Evolutionary conservation across 35 echinoderm and acorn worm species (phyloP).

Genomic region (Chiridota heheva): DNA sequence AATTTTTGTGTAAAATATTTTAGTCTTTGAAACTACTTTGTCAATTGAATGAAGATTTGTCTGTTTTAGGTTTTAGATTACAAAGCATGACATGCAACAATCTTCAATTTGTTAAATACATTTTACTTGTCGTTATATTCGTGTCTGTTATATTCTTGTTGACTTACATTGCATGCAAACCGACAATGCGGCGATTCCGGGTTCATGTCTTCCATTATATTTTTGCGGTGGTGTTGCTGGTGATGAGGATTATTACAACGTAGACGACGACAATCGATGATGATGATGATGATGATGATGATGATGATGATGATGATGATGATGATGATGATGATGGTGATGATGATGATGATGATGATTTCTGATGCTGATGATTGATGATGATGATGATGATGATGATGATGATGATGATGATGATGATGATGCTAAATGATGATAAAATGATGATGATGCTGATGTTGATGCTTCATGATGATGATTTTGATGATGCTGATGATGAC

Average conservation of each 20-base stretch:
- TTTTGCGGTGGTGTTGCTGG: neutral
- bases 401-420: neutral
- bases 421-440: neutral
- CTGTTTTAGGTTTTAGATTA: no score
- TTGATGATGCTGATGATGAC: neutral
- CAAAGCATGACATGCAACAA: neutral
- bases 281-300: slow-evolving; percentile 34
- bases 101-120: neutral
- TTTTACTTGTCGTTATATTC: neutral
- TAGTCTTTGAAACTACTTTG: neutral
- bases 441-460: neutral
- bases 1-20: neutral
- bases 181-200: neutral
- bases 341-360: no score
- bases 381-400: no score
- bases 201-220: neutral
- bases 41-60: neutral
- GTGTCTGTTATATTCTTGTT: neutral
- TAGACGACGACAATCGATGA: neutral
- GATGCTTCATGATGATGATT: neutral
- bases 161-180: neutral
- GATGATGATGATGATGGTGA: slow-evolving; percentile 28
- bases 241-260: neutral
- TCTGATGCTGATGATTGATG: neutral
- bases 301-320: slow-evolving; percentile 28